Evolutionary conservation across 2,113 vertebrate species (phyloP).

Genomic region (Cavia porcellus): DNA sequence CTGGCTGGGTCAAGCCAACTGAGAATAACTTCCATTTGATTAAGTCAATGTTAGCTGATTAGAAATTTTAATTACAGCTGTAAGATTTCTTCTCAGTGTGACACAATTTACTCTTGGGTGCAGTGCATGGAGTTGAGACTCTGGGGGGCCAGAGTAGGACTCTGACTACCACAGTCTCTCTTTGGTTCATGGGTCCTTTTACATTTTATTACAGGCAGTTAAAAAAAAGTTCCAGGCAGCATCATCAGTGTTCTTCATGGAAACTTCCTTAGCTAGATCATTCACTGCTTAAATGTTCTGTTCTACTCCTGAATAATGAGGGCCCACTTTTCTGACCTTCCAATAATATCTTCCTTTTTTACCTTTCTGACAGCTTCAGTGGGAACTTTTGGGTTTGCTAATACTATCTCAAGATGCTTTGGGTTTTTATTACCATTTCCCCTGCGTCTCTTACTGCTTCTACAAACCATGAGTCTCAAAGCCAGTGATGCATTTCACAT

Average conservation of each 20-base stretch:
- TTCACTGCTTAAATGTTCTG: not conserved
- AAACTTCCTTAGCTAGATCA: not conserved
- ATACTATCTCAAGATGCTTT: not conserved
- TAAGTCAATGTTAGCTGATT: constrained; percentile 16
- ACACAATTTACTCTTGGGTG: not conserved
- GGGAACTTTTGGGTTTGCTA: not conserved
- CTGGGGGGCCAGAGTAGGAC: not conserved
- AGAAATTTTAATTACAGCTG: not conserved
- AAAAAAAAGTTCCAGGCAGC: not conserved
- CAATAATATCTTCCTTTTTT: not conserved
- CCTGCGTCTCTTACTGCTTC: not conserved
- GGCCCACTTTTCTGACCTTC: not conserved
- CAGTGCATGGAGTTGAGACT: not conserved
- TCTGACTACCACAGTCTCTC: not conserved
- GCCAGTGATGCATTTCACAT: not conserved
- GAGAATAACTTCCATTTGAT: not conserved
- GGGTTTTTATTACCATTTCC: not conserved
- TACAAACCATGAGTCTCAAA: not conserved
- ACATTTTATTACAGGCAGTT: not conserved
- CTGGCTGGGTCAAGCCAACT: not conserved
- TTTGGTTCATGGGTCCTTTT: not conserved
- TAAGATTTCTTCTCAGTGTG: not conserved
- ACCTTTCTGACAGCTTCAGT: not conserved
- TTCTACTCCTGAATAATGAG: not conserved
- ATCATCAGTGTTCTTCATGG: not conserved